Base-by-base conservation (phyloP, 2,113 vertebrate genomes). In the Chelonoidis abingdonii region DNA sequence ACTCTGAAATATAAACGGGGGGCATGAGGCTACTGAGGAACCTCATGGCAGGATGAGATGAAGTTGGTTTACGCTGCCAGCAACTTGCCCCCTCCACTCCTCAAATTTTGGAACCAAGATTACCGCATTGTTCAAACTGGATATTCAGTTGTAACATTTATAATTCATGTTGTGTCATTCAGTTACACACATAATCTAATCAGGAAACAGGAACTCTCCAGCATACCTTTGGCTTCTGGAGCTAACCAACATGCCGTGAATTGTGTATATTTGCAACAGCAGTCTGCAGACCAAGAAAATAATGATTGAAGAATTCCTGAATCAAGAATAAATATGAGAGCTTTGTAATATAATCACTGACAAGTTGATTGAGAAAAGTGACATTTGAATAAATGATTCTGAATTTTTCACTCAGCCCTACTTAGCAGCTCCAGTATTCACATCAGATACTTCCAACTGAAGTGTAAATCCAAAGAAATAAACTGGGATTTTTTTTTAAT, bases 131-230 rank as follows among this genome's bases (percentile, higher is more conserved):
- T 89, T 69, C 50, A 92, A 88, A 89, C 62, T 62, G 62, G 0
- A 0, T 65, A 80, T 88, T 72, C 79, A 85, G 1, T n/a, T 82
- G 84, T 84, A 88, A 96, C 86, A 24, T 53, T 41, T 94, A 69
- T 87, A 88, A 57, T 83, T n/a, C 82, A 83, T 79, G 81, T 47
- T 91, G 85, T 97, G 86, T 81, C 72, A 88, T 89, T 93, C 91
- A 65, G 81, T 93, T 89, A 52, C 31, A 82, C 87, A 59, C 92
- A 83, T 75, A 95, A 90, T 54, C 84, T 81, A 95, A 94, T 85
- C 94, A 97, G 96, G 96, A 97, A 97, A 93, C 16, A 47, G 79
- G 84, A 97, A 95, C 97, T 87, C 89, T 72, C 94, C 89, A 92
- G 57, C 87, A 75, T 95, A 87, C 92, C 89, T 92, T 95, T 93